phyloP scores from a whole-genome alignment of 2,113 vertebrate genomes.

The Columba livia region DNA sequence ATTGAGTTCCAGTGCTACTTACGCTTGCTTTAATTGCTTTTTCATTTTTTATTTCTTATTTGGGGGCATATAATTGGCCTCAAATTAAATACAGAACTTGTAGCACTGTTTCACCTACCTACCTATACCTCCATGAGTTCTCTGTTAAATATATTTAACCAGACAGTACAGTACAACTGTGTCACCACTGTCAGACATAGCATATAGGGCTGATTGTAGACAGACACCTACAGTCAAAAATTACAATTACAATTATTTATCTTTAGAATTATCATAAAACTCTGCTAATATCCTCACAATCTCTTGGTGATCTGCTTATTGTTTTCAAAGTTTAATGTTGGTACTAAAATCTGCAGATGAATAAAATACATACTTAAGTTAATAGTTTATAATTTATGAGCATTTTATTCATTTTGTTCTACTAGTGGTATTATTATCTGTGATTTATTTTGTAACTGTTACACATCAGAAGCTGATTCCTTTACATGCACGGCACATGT shows the following conservation, averaged over 20 bases:
- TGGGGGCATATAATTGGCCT: accelerated
- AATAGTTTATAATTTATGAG: background rate
- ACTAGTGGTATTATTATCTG: background rate
- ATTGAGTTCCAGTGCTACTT: background rate
- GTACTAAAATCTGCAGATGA: background rate
- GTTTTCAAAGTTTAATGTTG: background rate
- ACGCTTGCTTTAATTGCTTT: background rate
- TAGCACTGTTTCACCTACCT: background rate
- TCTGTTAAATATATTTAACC: background rate
- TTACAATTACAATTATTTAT: background rate
- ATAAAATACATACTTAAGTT: background rate
- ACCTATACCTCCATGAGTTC: background rate
- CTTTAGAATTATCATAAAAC: background rate
- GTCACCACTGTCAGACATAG: background rate
- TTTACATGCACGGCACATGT: background rate
- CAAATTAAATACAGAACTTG: background rate
- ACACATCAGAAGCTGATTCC: background rate
- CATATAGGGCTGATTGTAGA: background rate
- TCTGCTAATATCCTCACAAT: accelerated
- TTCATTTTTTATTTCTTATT: background rate
- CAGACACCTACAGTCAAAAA: background rate
- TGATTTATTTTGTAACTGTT: background rate
- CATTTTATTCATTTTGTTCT: background rate
- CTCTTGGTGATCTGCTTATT: background rate
- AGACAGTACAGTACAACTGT: background rate